Evolutionary conservation across 2,113 vertebrate species (phyloP).

Genomic region (Trichomycterus rosablanca): DNA sequence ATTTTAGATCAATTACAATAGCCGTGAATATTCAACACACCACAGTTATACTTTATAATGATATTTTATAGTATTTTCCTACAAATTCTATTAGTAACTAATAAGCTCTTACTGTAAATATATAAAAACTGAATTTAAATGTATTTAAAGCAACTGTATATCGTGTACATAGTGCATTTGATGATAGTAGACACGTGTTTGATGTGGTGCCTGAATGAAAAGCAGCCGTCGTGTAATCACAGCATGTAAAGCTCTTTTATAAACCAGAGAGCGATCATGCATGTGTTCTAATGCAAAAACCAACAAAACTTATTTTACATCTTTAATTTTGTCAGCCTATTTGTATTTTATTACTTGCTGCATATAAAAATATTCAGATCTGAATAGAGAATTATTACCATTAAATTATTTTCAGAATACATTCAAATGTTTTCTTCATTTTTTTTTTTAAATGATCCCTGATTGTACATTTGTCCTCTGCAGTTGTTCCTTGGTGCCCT

Average conservation of each 20-base stretch:
- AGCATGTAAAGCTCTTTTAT: constrained; percentile 13
- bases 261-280: background rate
- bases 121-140: constrained; percentile 53
- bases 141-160: constrained; percentile 72
- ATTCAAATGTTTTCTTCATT: constrained; percentile 7
- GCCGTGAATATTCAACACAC: background rate
- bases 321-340: constrained; percentile 9
- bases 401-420: constrained; percentile 45
- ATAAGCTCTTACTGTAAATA: constrained; percentile 76
- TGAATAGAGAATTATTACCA: constrained; percentile 27
- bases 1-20: no score
- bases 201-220: constrained; percentile 46
- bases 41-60: background rate
- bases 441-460: constrained; percentile 11
- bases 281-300: constrained; percentile 7
- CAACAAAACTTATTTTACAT: constrained; percentile 18
- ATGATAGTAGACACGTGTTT: constrained; percentile 57
- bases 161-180: constrained; percentile 75
- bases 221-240: constrained; percentile 33
- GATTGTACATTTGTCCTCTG: constrained; percentile 57
- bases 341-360: constrained; percentile 6
- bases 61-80: constrained; percentile 19
- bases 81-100: constrained; percentile 44
- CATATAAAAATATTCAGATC: constrained; percentile 27
- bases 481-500: constrained; percentile 55